Base-by-base conservation (phyloP, 1,140 invertebrate species). In the Listronotus bonariensis region DNA sequence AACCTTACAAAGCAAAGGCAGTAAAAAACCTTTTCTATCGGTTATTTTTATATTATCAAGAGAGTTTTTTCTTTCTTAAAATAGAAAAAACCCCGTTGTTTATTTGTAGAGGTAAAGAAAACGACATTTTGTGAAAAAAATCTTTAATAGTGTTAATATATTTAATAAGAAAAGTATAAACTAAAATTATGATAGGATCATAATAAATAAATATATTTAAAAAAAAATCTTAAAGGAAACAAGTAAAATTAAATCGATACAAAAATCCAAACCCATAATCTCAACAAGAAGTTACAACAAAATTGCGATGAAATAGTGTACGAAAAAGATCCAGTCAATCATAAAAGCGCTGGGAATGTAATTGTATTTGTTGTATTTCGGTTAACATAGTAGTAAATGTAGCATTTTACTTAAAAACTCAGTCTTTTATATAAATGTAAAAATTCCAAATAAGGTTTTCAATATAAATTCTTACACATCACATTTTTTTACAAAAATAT, bases 331-430 rank as follows among this genome's bases (percentile, higher is more conserved):
- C 68, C 68, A 69, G 63, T 56, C 58, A 26, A 32, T 61, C 55
- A 56, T 57, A 67, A 67, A 72, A 65, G 58, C 70, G 69, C 72
- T 74, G 72, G 72, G 72, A 74, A 74, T 74, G 72, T 74, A 67
- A 59, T 18, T 56, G 38, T 51, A 41, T 63, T 68, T 62, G 17
- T 41, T 64, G 32, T 57, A 31, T 42, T n/a, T 40, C 18, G 52
- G 12, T 18, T 53, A 12, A 48, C 20, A 26, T 57, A 57, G 38
- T 45, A 38, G 15, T 46, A 31, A 46, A 57, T 41, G 32, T 31
- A 32, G 34, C 52, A 54, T 32, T 49, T 20, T 26, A 15, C 17
- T 41, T 41, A 0, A 34, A 41, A 48, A 40, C 57, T 58, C 55
- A 58, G 53, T 55, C 53, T 55, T 55, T 41, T 42, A 55, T 42